Percentiles rank a stretch among this genome's conserved stretches.
Conservation (phyloP, 2,888 invertebrate genomes). For the Cryptus armator region DNA sequence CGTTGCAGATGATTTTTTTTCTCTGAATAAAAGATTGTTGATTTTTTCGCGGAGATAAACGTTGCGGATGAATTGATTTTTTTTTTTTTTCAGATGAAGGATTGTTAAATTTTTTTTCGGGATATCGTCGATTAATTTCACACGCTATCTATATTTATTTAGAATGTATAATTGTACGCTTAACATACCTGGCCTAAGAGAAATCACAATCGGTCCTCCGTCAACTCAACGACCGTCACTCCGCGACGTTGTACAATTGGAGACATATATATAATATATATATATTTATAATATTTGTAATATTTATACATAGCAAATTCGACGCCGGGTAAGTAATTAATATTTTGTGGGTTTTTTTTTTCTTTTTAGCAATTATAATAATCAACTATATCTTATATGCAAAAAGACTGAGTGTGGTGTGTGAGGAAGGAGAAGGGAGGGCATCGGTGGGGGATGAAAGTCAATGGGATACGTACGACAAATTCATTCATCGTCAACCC, state of each 20-base stretch:
- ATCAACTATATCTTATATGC: conserved; percentile 60
- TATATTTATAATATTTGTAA: conserved; percentile 51
- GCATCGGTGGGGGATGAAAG: background rate
- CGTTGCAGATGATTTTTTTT: too few relatives aligned
- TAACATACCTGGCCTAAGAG: conserved; percentile 83
- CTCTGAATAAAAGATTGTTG: too few relatives aligned
- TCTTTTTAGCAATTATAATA: conserved; percentile 60
- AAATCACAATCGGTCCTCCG: conserved; percentile 82
- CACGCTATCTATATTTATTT: conserved; percentile 84
- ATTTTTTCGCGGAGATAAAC: too few relatives aligned
- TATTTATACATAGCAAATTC: conserved; percentile 69
- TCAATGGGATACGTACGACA: conserved; percentile 80
- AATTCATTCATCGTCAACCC: conserved; percentile 77
- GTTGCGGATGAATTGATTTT: conserved; percentile 14
- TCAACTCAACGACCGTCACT: conserved; percentile 64
- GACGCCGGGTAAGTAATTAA: conserved; percentile 66
- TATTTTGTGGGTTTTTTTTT: conserved; percentile 37
- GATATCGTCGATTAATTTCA: conserved; percentile 78
- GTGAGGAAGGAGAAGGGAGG: conserved; percentile 26
- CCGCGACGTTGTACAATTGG: conserved; percentile 67
- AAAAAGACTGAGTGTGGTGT: conserved; percentile 62
- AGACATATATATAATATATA: conserved; percentile 65
- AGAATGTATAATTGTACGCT: conserved; percentile 84
- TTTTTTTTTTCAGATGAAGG: conserved; percentile 26
- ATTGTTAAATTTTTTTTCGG: conserved; percentile 55